Percentiles rank a stretch among this genome's conserved stretches.
These are phyloP conservation scores for Porites rus DNA, from an alignment of 92 coral and sea anemone species.

Conservation along the genomic window DNA sequence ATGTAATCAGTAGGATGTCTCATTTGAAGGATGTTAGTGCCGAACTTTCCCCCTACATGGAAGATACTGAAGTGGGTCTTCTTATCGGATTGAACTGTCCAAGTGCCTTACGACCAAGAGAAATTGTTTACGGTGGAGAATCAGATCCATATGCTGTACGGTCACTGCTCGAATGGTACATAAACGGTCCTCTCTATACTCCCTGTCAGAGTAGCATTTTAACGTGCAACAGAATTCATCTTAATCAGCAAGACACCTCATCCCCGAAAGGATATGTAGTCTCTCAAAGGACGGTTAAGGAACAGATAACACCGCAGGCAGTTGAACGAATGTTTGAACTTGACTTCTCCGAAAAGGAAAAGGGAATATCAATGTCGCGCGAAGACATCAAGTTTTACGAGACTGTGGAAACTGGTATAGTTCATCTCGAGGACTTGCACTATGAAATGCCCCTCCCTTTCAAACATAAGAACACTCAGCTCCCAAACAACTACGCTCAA, in stretches of 20 bases:
- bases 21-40: conserved; percentile 50
- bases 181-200: too few species aligned
- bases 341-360: conserved; percentile 58
- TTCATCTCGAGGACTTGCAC: conserved; percentile 57
- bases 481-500: conserved; percentile 58
- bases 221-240: too few species aligned
- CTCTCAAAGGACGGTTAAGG: conserved; percentile 36
- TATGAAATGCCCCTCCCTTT: conserved; percentile 71
- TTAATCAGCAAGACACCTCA: conserved; percentile 2
- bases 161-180: too few species aligned
- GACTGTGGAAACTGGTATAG: conserved; percentile 54
- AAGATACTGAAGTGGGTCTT: conserved; percentile 58
- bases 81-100: conserved; percentile 48
- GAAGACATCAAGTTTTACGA: conserved; percentile 46
- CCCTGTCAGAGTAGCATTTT: too few species aligned
- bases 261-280: conserved; percentile 31
- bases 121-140: too few species aligned
- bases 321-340: conserved; percentile 18
- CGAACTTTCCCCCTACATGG: conserved; percentile 66
- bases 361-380: conserved; percentile 44
- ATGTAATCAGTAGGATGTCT: conserved; percentile 28
- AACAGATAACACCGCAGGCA: conserved; percentile 37
- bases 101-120: conserved; percentile 49
- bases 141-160: too few species aligned
- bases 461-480: conserved; percentile 29